A percentile compares a stretch with the other conserved stretches of the same genome.
Conservation (phyloP, 2,113 vertebrate species). For the Zosterops borbonicus region DNA sequence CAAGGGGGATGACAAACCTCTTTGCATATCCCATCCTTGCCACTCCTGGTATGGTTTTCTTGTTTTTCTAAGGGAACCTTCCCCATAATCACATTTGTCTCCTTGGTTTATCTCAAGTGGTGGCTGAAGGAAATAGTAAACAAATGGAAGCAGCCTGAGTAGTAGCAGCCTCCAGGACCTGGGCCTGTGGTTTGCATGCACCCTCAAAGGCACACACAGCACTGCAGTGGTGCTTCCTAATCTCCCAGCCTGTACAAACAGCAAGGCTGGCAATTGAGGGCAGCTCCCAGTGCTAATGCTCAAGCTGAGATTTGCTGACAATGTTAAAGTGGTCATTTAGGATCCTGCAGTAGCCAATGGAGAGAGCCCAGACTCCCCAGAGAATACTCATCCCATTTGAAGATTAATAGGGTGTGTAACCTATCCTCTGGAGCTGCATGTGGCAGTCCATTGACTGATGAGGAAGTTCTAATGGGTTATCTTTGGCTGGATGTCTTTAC, state of each 20-base stretch:
- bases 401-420: not conserved
- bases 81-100: not conserved
- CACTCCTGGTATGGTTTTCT: not conserved
- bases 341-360: not conserved
- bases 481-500: not conserved
- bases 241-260: rapidly evolving
- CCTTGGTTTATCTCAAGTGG: not conserved
- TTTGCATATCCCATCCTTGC: not conserved
- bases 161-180: not conserved
- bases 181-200: not conserved
- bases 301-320: not conserved
- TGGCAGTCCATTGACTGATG: not conserved
- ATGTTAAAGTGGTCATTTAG: not conserved
- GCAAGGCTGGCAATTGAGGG: rapidly evolving
- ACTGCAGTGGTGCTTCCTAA: not conserved
- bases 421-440: not conserved
- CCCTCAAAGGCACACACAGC: not conserved
- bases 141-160: not conserved
- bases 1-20: not conserved
- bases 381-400: not conserved
- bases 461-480: not conserved
- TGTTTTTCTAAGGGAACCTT: not conserved
- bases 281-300: not conserved
- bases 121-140: not conserved
- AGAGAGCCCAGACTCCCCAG: not conserved